phyloP scores from a whole-genome alignment of 2,113 vertebrate genomes.

The Plecturocebus donacophilus region DNA sequence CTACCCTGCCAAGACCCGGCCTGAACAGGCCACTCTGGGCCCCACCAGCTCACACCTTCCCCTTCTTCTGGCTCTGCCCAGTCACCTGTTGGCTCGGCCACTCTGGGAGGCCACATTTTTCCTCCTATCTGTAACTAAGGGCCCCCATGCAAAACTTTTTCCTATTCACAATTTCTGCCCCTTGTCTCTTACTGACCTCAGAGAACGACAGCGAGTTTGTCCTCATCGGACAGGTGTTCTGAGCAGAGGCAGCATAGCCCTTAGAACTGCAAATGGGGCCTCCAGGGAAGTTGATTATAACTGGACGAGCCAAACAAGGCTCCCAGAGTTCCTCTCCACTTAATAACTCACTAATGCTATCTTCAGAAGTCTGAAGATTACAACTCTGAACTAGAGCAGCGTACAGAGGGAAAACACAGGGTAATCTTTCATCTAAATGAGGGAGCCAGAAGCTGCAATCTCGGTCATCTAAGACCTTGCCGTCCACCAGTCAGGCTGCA shows the following conservation, averaged over 20 bases:
- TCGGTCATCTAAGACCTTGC: not conserved
- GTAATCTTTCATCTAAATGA: not conserved
- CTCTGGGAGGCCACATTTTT: not conserved
- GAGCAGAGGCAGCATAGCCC: not conserved
- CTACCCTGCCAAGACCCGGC: not conserved
- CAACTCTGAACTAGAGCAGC: not conserved
- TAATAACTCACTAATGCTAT: not conserved
- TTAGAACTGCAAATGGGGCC: not conserved
- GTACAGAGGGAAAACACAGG: not conserved
- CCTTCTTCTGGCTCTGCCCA: not conserved
- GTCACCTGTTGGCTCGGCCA: rapidly evolving
- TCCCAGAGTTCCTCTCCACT: not conserved
- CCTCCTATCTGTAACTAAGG: not conserved
- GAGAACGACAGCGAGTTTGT: not conserved
- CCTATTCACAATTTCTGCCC: not conserved
- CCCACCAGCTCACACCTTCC: too few relatives aligned
- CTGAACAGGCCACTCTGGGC: rapidly evolving
- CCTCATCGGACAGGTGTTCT: not conserved
- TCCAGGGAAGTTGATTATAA: not conserved
- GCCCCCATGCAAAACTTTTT: not conserved
- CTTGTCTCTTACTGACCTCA: not conserved
- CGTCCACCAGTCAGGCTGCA: too few relatives aligned
- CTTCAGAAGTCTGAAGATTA: not conserved
- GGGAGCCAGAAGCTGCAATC: not conserved
- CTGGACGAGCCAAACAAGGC: rapidly evolving